Evolutionary conservation across 1,140 invertebrate genomes (phyloP), one percentile per base, ranked within the genome.

Genomic region (Drosophila virilis): DNA sequence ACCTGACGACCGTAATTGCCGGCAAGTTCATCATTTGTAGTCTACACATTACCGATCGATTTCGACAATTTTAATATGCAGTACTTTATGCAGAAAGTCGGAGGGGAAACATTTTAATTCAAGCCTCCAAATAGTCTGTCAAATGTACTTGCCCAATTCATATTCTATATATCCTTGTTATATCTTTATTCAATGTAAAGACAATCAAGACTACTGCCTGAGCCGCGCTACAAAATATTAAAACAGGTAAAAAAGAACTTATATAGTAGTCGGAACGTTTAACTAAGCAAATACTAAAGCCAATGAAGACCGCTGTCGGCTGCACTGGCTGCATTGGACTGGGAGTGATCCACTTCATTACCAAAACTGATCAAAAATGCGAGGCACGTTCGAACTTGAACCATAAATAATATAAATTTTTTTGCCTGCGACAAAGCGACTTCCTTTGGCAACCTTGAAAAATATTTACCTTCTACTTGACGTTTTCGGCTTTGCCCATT

Each of bases 391-490:
- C 65, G 45, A 62, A 72, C 54, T 77, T 74, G 50, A 77, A 74
- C 67, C 80, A 88, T 88, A 83, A 88, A 88, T 89, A 84, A 83
- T 89, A 75, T 65, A 65, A 58, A 71, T 60, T 83, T 85, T 78
- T 32, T 32, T 28, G 22, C 28, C 45, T 62, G 35, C 62, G 40
- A 32, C 61, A 67, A 55, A 40, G 35, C 45, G 32, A 77, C 73
- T 74, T 60, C 62, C 72, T 74, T 88, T 71, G 48, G 51, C 46
- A 62, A 70, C 75, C 82, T 88, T 86, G 83, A 68, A 78, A 78
- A 82, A 72, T 69, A 78, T 82, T 82, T 78, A 40, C 50, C 54
- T 79, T 59, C 57, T 45, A 46, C 59, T 62, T 38, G 62, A 78
- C 82, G 82, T 81, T 86, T 85, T 86, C 74, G 78, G 78, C 57